A percentile compares a stretch with the other conserved stretches of the same genome.
Evolutionary conservation across 2,888 invertebrate genomes (phyloP).

Genomic region (Leptothorax acervorum): DNA sequence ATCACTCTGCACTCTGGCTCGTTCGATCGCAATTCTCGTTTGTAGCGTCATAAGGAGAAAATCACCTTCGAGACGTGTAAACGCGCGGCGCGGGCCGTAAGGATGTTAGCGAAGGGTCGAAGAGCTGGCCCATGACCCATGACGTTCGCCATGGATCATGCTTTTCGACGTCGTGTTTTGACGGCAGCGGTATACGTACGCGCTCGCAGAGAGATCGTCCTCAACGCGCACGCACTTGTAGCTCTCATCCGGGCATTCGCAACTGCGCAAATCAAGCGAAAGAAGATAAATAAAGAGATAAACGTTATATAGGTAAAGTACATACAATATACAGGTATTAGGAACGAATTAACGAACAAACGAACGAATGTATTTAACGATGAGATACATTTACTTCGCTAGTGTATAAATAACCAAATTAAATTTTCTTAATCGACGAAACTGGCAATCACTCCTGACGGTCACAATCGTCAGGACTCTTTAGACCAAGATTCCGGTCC

Average conservation of each 20-base stretch:
- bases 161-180: constrained; percentile 79
- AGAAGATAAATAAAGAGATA: not conserved
- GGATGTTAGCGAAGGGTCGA: not conserved
- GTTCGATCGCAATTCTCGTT: not conserved
- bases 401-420: no score
- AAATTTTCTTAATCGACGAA: no score
- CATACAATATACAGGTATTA: not conserved
- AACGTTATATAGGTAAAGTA: no score
- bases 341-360: no score
- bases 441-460: no score
- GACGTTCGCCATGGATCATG: constrained; percentile 55
- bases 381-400: no score
- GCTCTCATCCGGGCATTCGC: constrained; percentile 85
- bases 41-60: not conserved
- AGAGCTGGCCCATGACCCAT: not conserved
- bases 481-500: no score
- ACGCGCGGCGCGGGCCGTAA: no score
- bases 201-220: constrained; percentile 88
- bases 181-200: constrained; percentile 88
- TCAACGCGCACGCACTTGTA: constrained; percentile 86
- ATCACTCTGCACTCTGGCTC: not conserved
- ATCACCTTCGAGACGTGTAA: not conserved
- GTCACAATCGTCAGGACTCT: no score
- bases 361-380: no score
- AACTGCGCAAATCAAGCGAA: constrained; percentile 83